Conservation (phyloP, 1,140 invertebrate genomes). For the Solenopsis invicta region DNA sequence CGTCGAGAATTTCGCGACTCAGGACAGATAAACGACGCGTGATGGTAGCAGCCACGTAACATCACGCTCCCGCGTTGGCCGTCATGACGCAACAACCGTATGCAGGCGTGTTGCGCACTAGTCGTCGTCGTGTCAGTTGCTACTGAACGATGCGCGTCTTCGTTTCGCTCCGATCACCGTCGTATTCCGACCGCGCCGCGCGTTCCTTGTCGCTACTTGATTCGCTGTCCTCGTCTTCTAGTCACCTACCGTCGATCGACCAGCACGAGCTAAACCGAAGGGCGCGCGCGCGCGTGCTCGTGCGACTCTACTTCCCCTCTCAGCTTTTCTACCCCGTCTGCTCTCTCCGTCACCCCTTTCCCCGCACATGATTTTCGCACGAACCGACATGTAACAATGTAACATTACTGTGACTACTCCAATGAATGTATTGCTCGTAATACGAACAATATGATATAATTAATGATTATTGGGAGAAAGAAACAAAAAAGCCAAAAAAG, state of each 20-base stretch:
- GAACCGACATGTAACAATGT: constrained; percentile 65
- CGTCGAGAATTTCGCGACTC: constrained; percentile 61
- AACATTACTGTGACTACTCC: constrained; percentile 60
- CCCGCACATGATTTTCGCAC: constrained; percentile 43
- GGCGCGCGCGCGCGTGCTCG: constrained; percentile 68
- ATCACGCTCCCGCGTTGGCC: constrained; percentile 66
- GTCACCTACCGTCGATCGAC: constrained; percentile 71
- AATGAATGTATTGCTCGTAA: constrained; percentile 12
- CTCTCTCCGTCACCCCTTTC: constrained; percentile 1
- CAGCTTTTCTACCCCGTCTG: constrained; percentile 13
- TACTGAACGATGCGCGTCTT: constrained; percentile 19
- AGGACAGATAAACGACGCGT: constrained; percentile 57
- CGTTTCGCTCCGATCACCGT: constrained; percentile 18
- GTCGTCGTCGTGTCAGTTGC: not conserved
- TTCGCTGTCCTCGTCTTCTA: constrained; percentile 49
- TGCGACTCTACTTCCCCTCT: constrained; percentile 30
- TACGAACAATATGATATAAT: constrained; percentile 5
- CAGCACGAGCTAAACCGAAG: constrained; percentile 63
- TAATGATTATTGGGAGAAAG: constrained; percentile 1
- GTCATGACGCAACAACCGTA: constrained; percentile 40
- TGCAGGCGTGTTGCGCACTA: constrained; percentile 23
- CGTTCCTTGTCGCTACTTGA: constrained; percentile 6
- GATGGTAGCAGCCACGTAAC: constrained; percentile 67
- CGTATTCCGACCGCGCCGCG: not conserved
- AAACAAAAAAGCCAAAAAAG: constrained; percentile 7